These are phyloP conservation scores for Apostichopus californicus DNA, from an alignment of 35 echinoderm and acorn worm genomes.

Conservation along the genomic window DNA sequence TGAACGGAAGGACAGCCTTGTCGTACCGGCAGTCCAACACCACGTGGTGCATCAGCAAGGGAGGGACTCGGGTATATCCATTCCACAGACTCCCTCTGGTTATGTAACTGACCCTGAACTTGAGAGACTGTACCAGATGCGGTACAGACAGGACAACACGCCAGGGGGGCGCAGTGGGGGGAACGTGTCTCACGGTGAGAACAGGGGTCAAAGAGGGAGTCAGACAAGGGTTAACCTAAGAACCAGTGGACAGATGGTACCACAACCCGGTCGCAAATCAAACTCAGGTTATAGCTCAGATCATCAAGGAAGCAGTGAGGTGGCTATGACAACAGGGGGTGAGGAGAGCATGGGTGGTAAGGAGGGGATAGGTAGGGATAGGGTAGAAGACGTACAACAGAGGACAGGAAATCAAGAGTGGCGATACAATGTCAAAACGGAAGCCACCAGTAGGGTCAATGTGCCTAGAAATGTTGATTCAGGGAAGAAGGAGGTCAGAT, in stretches of 20 bases:
- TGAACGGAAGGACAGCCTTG: background rate
- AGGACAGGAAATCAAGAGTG: background rate
- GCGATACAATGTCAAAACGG: constrained; percentile 17
- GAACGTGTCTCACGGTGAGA: background rate
- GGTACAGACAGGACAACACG: background rate
- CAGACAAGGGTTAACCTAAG: background rate
- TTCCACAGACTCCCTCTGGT: background rate
- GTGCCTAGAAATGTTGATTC: background rate
- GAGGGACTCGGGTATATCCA: constrained; percentile 48
- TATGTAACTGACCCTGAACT: constrained; percentile 71
- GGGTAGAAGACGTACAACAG: background rate
- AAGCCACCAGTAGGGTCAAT: constrained; percentile 4
- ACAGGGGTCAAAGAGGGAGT: background rate
- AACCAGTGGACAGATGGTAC: background rate
- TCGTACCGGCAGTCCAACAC: background rate
- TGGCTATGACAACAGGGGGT: background rate
- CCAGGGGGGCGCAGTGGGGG: background rate
- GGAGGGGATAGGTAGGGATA: background rate
- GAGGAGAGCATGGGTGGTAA: background rate
- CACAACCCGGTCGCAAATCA: background rate
- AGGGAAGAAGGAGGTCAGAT: background rate
- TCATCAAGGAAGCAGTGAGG: background rate
- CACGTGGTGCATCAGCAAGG: constrained; percentile 30
- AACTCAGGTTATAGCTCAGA: constrained; percentile 60
- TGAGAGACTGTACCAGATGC: constrained; percentile 47